These are phyloP conservation scores for Odocoileus virginianus DNA, from an alignment of 2,113 vertebrate genomes.

Conservation along the genomic window DNA sequence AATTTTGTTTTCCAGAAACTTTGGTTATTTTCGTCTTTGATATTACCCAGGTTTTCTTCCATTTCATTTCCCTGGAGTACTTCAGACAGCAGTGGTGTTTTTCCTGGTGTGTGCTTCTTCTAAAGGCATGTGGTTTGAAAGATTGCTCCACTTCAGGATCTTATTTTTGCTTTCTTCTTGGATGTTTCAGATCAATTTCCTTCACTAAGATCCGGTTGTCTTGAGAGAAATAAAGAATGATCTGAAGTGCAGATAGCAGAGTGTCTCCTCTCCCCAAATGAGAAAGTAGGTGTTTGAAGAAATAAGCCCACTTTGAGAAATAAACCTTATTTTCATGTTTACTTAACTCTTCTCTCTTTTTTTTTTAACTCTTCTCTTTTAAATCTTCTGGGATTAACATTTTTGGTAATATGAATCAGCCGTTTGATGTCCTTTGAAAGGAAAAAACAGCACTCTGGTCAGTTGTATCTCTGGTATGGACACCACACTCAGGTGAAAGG, in stretches of 20 bases:
- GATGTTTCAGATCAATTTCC: neutral
- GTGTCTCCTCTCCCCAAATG: constrained; percentile 15
- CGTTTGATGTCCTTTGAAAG: constrained; percentile 15
- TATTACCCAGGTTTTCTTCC: neutral
- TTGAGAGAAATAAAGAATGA: constrained; percentile 31
- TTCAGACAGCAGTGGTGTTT: neutral
- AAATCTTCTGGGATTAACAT: constrained; percentile 1
- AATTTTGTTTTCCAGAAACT: neutral
- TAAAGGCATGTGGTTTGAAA: neutral
- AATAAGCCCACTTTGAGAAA: constrained; percentile 30
- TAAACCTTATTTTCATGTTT: constrained; percentile 5
- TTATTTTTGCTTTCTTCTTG: neutral
- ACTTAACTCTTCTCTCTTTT: neutral
- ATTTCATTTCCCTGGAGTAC: neutral
- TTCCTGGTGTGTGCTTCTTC: neutral
- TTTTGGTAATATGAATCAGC: constrained; percentile 1
- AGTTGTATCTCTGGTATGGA: neutral
- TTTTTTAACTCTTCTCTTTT: constrained; percentile 3
- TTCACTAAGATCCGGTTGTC: neutral
- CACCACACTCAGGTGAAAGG: neutral
- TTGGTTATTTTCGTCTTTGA: neutral
- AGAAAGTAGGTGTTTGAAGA: constrained; percentile 12
- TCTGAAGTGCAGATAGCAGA: constrained; percentile 13
- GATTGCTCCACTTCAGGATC: neutral
- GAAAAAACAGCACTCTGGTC: neutral